Evolutionary conservation across 2,888 invertebrate genomes (phyloP).

Genomic region (Leucophora obtusa): DNA sequence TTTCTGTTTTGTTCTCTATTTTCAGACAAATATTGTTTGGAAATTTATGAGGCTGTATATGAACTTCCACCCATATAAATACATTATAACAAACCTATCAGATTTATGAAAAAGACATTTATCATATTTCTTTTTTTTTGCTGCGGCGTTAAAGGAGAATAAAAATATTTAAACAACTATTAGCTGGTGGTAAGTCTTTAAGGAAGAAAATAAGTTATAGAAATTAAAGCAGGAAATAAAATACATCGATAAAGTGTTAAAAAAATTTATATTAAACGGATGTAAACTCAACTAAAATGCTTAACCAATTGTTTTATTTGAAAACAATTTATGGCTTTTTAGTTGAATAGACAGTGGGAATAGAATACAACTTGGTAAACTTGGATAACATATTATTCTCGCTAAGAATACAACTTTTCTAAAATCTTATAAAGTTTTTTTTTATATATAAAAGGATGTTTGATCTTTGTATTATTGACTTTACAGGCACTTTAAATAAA

Average conservation of each 20-base stretch:
- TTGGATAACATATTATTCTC: no score
- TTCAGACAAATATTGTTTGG: conserved; percentile 13
- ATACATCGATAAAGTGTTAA: background rate
- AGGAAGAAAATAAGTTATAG: background rate
- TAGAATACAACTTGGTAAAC: no score
- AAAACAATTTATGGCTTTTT: no score
- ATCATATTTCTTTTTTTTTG: conserved; percentile 30
- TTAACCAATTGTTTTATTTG: no score
- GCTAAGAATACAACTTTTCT: no score
- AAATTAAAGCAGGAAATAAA: background rate
- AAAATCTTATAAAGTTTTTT: no score
- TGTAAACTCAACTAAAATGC: background rate
- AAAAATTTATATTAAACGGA: background rate
- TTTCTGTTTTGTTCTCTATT: conserved; percentile 24
- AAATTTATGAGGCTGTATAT: conserved; percentile 38
- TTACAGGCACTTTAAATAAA: no score
- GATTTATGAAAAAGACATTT: conserved; percentile 19
- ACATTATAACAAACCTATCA: background rate
- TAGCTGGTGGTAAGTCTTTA: conserved; percentile 4
- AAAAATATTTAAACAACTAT: background rate
- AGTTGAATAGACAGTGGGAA: no score
- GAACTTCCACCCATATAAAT: conserved; percentile 22
- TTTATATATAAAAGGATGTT: no score
- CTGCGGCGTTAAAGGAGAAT: conserved; percentile 12
- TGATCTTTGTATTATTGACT: no score